These are phyloP conservation scores for Cheilosia impressa DNA, from an alignment of 2,888 invertebrate species.

Conservation along the genomic window DNA sequence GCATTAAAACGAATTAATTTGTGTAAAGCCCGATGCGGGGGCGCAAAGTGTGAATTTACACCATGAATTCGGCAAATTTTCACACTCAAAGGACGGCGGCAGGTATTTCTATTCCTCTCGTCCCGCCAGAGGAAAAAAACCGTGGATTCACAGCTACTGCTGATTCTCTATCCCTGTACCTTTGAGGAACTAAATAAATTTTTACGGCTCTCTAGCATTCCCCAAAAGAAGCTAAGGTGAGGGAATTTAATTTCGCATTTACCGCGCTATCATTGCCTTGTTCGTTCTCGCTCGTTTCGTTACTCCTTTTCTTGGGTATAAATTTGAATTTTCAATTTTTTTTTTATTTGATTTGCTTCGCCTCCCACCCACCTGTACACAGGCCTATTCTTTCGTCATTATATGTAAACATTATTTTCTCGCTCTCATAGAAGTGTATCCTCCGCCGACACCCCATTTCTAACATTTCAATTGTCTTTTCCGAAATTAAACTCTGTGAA, in stretches of 20 bases:
- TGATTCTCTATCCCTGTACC: constrained; percentile 37
- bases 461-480: constrained; percentile 74
- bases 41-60: constrained; percentile 60
- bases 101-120: constrained; percentile 11
- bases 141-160: constrained; percentile 53
- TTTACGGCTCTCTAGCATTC: constrained; percentile 56
- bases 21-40: constrained; percentile 20
- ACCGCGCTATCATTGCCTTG: constrained; percentile 65
- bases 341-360: not conserved
- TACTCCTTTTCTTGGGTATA: constrained; percentile 65
- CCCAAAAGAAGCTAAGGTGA: constrained; percentile 32
- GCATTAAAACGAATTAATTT: constrained; percentile 74
- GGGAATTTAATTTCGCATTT: constrained; percentile 73
- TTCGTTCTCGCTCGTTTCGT: constrained; percentile 45
- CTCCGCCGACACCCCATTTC: not conserved
- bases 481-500: constrained; percentile 71
- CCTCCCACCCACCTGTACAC: constrained; percentile 38
- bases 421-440: constrained; percentile 28
- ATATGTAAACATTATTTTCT: constrained; percentile 73
- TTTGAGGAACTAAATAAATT: constrained; percentile 74
- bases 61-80: constrained; percentile 66
- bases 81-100: constrained; percentile 52
- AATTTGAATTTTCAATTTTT: constrained; percentile 61
- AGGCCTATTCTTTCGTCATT: constrained; percentile 74
- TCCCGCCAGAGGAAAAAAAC: constrained; percentile 26